Conservation (phyloP, 2,888 invertebrate genomes). For the Eupithecia inturbata region DNA sequence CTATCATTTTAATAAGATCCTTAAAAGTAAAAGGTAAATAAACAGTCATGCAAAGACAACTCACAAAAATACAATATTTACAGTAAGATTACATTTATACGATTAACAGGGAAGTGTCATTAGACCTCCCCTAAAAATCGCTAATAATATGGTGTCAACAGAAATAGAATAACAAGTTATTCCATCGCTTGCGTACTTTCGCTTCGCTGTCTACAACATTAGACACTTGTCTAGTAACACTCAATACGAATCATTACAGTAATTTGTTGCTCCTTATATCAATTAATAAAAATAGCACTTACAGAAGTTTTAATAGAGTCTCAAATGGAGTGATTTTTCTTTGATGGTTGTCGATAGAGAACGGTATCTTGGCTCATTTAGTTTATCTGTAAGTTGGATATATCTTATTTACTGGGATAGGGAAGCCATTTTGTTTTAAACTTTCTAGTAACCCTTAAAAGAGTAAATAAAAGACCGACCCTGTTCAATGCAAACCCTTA, state of each 20-base stretch:
- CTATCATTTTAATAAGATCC: too few species aligned
- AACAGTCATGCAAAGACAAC: too few species aligned
- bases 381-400: slow-evolving; percentile 14
- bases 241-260: slow-evolving; percentile 13
- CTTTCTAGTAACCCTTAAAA: neutral
- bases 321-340: slow-evolving; percentile 30
- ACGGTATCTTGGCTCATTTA: slow-evolving; percentile 21
- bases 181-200: neutral
- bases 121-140: too few species aligned
- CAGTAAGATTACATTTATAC: too few species aligned
- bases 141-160: neutral
- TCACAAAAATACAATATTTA: too few species aligned
- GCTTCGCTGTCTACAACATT: neutral
- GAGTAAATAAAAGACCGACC: too few species aligned
- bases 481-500: too few species aligned
- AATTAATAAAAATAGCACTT: slow-evolving; percentile 15
- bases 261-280: slow-evolving; percentile 5
- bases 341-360: slow-evolving; percentile 28
- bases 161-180: neutral
- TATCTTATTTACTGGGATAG: slow-evolving; percentile 1
- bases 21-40: too few species aligned
- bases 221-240: neutral
- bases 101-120: too few species aligned
- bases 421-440: neutral
- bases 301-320: slow-evolving; percentile 19